These are phyloP conservation scores for Heterodera schachtii DNA, from an alignment of 1,140 invertebrate species.

Conservation along the genomic window DNA sequence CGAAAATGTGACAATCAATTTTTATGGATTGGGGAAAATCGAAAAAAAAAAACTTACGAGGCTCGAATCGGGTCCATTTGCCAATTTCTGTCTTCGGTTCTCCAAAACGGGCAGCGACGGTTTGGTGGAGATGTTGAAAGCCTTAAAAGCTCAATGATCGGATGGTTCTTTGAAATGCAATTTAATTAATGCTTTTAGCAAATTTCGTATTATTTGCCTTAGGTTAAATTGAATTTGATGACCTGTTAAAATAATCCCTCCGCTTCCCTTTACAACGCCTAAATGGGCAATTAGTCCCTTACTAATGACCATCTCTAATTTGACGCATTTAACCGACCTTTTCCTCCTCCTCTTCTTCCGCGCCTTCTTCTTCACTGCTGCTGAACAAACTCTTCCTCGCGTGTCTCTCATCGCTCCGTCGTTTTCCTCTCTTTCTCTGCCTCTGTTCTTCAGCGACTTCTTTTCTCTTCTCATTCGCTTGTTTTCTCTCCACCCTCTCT, in stretches of 20 bases:
- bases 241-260: too few species aligned
- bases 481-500: background rate
- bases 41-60: background rate
- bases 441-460: too few species aligned
- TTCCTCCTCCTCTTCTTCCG: background rate
- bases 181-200: too few species aligned
- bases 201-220: too few species aligned
- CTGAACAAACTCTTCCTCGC: background rate
- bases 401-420: too few species aligned
- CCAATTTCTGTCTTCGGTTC: background rate
- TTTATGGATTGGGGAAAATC: background rate
- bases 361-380: background rate
- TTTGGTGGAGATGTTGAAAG: background rate
- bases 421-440: background rate
- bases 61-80: background rate
- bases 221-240: too few species aligned
- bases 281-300: too few species aligned
- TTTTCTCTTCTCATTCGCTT: background rate
- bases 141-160: too few species aligned
- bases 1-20: background rate
- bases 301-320: too few species aligned
- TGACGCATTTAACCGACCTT: background rate
- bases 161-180: too few species aligned
- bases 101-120: background rate
- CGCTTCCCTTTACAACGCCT: too few species aligned